These are phyloP conservation scores for Stenchaetothrips biformis DNA, from an alignment of 2,888 invertebrate species.

Conservation along the genomic window DNA sequence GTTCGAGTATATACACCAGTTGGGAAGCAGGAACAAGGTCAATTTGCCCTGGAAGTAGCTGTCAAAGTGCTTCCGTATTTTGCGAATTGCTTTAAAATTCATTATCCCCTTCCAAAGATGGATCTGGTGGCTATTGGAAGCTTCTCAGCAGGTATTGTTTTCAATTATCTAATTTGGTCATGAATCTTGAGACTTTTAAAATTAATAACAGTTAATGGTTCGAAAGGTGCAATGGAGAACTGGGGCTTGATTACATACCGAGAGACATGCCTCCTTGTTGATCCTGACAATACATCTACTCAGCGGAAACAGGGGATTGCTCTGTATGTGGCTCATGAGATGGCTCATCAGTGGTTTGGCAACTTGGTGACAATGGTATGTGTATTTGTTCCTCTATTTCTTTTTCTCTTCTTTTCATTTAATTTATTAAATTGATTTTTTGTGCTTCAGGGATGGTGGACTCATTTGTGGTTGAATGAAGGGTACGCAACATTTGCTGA, in stretches of 20 bases:
- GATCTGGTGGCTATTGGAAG: conserved; percentile 95
- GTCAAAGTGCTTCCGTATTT: conserved; percentile 88
- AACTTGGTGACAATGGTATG: conserved; percentile 87
- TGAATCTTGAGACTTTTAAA: neutral
- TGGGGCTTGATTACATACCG: conserved; percentile 94
- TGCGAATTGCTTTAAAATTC: conserved; percentile 89
- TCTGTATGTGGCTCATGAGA: conserved; percentile 82
- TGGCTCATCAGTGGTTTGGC: conserved; percentile 98
- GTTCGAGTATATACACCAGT: conserved; percentile 82
- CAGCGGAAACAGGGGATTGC: conserved; percentile 81
- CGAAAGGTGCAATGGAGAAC: conserved; percentile 88
- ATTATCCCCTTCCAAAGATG: conserved; percentile 93
- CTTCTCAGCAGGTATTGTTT: conserved; percentile 67
- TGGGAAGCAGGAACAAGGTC: conserved; percentile 86
- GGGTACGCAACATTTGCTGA: conserved; percentile 96
- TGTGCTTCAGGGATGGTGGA: conserved; percentile 78
- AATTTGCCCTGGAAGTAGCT: conserved; percentile 89
- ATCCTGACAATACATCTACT: conserved; percentile 83
- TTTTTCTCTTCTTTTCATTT: neutral
- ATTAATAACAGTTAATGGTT: neutral
- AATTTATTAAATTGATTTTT: neutral
- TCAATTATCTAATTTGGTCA: neutral
- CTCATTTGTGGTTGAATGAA: conserved; percentile 93
- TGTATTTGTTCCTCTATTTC: no score
- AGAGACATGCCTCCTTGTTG: conserved; percentile 85